A percentile compares a stretch with the other conserved stretches of the same genome.
These are phyloP conservation scores for Stratiomys singularior DNA, from an alignment of 2,888 invertebrate genomes.

Conservation along the genomic window DNA sequence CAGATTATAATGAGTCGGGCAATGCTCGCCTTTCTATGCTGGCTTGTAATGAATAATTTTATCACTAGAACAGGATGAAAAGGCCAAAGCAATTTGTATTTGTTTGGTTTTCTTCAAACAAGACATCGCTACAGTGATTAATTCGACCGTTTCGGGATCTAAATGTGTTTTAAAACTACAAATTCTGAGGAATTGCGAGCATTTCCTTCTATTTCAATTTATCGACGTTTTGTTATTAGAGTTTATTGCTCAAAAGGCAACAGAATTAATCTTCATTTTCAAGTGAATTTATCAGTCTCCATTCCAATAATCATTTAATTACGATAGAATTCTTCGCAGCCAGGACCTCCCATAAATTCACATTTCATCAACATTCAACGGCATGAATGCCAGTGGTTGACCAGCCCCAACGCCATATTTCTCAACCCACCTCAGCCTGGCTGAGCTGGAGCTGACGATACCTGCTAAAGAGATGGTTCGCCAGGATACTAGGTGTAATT, in stretches of 20 bases:
- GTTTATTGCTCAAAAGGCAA: too few species aligned
- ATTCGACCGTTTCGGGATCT: too few species aligned
- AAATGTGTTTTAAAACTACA: too few species aligned
- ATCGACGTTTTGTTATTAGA: too few species aligned
- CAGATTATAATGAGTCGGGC: too few species aligned
- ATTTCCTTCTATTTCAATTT: too few species aligned
- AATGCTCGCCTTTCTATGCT: neutral
- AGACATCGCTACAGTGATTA: too few species aligned
- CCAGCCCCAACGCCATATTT: neutral
- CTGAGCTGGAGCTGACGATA: neutral
- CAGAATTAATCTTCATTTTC: neutral
- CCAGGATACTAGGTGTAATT: constrained; percentile 41
- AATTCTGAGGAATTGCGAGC: too few species aligned
- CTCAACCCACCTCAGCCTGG: neutral
- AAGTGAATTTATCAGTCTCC: constrained; percentile 22
- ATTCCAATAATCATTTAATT: constrained; percentile 31
- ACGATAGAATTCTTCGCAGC: constrained; percentile 26
- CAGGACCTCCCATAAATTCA: constrained; percentile 33
- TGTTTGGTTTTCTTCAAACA: neutral
- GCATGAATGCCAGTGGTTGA: constrained; percentile 30
- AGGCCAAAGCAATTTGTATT: too few species aligned
- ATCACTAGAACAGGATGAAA: too few species aligned
- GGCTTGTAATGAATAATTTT: too few species aligned
- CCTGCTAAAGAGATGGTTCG: constrained; percentile 30
- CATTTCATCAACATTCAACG: constrained; percentile 32